Percentiles rank a stretch among this genome's conserved stretches.
phyloP scores from a whole-genome alignment of 1,140 invertebrate genomes.

The Chironomus striatipennis region DNA sequence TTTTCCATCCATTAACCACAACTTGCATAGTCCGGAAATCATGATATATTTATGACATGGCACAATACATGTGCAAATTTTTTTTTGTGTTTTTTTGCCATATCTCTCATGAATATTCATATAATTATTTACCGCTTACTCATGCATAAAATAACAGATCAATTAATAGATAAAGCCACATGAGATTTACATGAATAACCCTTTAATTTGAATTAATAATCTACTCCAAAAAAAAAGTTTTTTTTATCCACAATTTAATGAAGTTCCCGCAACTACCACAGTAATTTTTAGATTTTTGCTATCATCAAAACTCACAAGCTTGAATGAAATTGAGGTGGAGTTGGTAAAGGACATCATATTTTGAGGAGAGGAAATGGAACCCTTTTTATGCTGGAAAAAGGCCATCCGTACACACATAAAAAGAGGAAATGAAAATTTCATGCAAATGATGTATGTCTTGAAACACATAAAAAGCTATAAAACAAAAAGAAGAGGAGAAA shows the following conservation, averaged over 20 bases:
- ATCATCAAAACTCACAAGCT: not conserved
- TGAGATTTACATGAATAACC: constrained; percentile 20
- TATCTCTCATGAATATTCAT: not conserved
- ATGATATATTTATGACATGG: not conserved
- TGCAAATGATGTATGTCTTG: not conserved
- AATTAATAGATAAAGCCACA: constrained; percentile 11
- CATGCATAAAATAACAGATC: constrained; percentile 15
- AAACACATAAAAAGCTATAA: not conserved
- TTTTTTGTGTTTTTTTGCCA: not conserved
- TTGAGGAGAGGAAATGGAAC: not conserved
- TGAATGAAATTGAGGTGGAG: too few relatives aligned
- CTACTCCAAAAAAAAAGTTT: not conserved
- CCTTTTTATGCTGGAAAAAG: not conserved
- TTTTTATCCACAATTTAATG: not conserved
- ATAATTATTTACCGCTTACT: not conserved
- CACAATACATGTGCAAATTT: not conserved
- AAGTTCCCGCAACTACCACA: not conserved
- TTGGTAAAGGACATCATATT: not conserved
- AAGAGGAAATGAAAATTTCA: not conserved
- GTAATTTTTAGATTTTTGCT: not conserved
- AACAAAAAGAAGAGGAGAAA: not conserved
- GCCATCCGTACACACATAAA: too few relatives aligned
- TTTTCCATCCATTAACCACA: too few relatives aligned
- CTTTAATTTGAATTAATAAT: constrained; percentile 17
- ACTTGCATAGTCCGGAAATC: too few relatives aligned